phyloP scores from a whole-genome alignment of 2,888 invertebrate genomes.

The Philaethria dido region DNA sequence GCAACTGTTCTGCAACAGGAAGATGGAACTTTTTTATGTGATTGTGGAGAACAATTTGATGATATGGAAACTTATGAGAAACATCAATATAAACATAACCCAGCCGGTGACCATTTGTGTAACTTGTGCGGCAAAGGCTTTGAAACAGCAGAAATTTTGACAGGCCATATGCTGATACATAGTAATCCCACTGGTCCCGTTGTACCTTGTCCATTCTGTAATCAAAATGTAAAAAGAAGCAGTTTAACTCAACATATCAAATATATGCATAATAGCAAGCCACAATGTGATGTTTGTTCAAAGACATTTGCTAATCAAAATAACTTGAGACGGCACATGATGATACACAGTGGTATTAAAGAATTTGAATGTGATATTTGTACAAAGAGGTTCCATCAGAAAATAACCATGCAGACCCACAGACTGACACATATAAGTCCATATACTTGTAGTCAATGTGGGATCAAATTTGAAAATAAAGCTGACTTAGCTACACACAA shows the following conservation, averaged over 20 bases:
- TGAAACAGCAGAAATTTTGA: slow-evolving; percentile 73
- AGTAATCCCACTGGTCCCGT: slow-evolving; percentile 58
- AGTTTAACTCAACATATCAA: slow-evolving; percentile 77
- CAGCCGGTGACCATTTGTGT: slow-evolving; percentile 69
- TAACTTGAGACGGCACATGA: slow-evolving; percentile 79
- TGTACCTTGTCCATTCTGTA: slow-evolving; percentile 74
- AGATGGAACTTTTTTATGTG: slow-evolving; percentile 73
- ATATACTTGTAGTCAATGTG: slow-evolving; percentile 68
- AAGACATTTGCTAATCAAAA: slow-evolving; percentile 80
- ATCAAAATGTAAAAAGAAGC: slow-evolving; percentile 67
- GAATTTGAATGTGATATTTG: slow-evolving; percentile 80
- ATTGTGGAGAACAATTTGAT: slow-evolving; percentile 74
- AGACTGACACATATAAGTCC: slow-evolving; percentile 71
- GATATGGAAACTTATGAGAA: slow-evolving; percentile 71
- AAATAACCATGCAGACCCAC: slow-evolving; percentile 80
- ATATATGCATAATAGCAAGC: slow-evolving; percentile 73
- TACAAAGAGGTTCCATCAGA: slow-evolving; percentile 74
- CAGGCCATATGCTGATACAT: slow-evolving; percentile 76
- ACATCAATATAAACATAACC: slow-evolving; percentile 72
- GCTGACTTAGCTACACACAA: slow-evolving; percentile 57
- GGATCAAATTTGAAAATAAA: slow-evolving; percentile 63
- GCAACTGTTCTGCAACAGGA: slow-evolving; percentile 72
- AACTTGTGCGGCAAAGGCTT: slow-evolving; percentile 77
- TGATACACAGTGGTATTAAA: slow-evolving; percentile 73
- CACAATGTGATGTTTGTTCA: slow-evolving; percentile 67